Evolutionary conservation across 2,888 invertebrate genomes (phyloP).

Genomic region (Caenorhabditis zanzibari): DNA sequence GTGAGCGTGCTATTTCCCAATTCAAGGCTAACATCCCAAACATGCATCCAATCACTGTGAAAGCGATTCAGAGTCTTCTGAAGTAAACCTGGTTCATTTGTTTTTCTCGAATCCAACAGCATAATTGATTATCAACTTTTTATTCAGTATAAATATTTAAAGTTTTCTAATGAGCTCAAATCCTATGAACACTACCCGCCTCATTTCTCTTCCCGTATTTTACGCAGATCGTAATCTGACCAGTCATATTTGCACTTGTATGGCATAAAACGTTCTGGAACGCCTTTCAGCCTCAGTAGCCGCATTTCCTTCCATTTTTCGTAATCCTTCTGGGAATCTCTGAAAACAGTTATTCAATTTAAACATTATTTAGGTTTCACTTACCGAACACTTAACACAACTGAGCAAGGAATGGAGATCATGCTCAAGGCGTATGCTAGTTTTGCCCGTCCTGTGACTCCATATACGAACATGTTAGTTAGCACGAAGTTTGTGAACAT

Average conservation of each 20-base stretch:
- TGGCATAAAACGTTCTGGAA: conserved; percentile 77
- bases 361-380: background rate
- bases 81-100: conserved; percentile 17
- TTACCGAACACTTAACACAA: conserved; percentile 67
- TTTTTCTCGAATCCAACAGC: conserved; percentile 3
- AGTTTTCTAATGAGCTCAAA: background rate
- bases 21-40: conserved; percentile 74
- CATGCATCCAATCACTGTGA: conserved; percentile 82
- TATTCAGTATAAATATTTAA: background rate
- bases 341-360: conserved; percentile 13
- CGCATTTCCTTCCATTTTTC: conserved; percentile 78
- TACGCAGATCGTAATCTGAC: conserved; percentile 73
- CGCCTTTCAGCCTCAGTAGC: conserved; percentile 72
- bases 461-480: conserved; percentile 78
- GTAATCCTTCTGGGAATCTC: conserved; percentile 76
- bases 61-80: conserved; percentile 73
- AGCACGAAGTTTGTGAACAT: conserved; percentile 73
- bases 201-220: conserved; percentile 44
- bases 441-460: conserved; percentile 74
- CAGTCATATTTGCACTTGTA: conserved; percentile 80
- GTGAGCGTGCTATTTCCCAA: conserved; percentile 74
- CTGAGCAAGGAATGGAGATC: conserved; percentile 74
- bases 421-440: conserved; percentile 71
- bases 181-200: conserved; percentile 10
- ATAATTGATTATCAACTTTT: conserved; percentile 21